phyloP scores from a whole-genome alignment of 2,888 invertebrate species.

The Craniophora ligustri region DNA sequence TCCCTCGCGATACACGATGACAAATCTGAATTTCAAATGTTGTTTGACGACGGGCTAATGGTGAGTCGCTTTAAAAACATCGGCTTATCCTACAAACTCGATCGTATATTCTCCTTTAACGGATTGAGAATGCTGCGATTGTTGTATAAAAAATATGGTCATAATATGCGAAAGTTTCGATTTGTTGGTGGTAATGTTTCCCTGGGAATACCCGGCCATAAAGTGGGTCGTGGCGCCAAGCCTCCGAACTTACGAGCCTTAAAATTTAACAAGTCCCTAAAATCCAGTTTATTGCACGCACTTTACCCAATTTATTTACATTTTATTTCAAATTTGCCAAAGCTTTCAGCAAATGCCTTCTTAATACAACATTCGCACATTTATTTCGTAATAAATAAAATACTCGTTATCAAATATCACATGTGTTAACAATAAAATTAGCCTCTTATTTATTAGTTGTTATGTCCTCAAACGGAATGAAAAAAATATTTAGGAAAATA shows the following conservation, averaged over 20 bases:
- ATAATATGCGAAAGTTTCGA: constrained; percentile 68
- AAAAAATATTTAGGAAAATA: too few species aligned
- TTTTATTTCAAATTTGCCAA: constrained; percentile 41
- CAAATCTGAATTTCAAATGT: constrained; percentile 50
- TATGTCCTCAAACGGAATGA: constrained; percentile 1
- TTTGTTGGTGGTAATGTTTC: constrained; percentile 58
- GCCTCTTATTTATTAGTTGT: not conserved
- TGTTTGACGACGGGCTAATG: constrained; percentile 30
- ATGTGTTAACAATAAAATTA: constrained; percentile 14
- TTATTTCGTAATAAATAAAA: constrained; percentile 67
- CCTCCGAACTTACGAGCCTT: constrained; percentile 60
- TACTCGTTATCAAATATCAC: constrained; percentile 47
- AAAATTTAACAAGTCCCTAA: constrained; percentile 72
- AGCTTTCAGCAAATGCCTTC: constrained; percentile 36
- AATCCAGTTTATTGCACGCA: constrained; percentile 49
- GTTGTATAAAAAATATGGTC: constrained; percentile 66
- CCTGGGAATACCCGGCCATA: constrained; percentile 65
- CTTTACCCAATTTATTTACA: constrained; percentile 48
- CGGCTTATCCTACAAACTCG: constrained; percentile 37
- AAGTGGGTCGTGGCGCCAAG: constrained; percentile 62
- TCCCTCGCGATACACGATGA: constrained; percentile 29
- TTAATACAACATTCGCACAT: constrained; percentile 37
- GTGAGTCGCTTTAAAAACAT: constrained; percentile 28
- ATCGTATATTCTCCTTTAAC: constrained; percentile 45
- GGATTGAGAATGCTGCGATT: constrained; percentile 55